Conservation (phyloP, 1,140 invertebrate species). For the Drosophila mojavensis region DNA sequence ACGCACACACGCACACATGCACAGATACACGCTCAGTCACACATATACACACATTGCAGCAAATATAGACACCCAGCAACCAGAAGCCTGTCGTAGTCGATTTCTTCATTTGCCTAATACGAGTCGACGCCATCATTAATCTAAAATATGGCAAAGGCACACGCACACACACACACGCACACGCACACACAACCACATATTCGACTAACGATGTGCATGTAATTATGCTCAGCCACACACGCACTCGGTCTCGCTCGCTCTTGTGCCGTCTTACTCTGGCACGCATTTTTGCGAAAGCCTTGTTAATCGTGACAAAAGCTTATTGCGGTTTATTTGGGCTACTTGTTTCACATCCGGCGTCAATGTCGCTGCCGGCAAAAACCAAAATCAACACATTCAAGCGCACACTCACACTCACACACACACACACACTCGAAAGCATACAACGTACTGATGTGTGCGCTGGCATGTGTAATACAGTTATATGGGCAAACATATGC, state of each 20-base stretch:
- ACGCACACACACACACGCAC: slow-evolving; percentile 51
- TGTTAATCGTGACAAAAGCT: slow-evolving; percentile 81
- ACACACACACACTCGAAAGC: neutral
- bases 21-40: neutral
- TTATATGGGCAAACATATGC: slow-evolving; percentile 47
- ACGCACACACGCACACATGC: slow-evolving; percentile 6
- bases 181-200: slow-evolving; percentile 9
- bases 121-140: slow-evolving; percentile 79
- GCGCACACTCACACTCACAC: slow-evolving; percentile 22
- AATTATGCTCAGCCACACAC: slow-evolving; percentile 69
- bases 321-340: slow-evolving; percentile 81
- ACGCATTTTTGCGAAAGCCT: slow-evolving; percentile 70
- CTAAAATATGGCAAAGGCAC: slow-evolving; percentile 76
- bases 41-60: too few species aligned
- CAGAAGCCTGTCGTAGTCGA: slow-evolving; percentile 67
- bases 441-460: slow-evolving; percentile 10
- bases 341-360: slow-evolving; percentile 78
- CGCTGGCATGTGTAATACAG: slow-evolving; percentile 46
- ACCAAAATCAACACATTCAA: slow-evolving; percentile 72
- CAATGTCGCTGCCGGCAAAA: slow-evolving; percentile 60
- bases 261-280: slow-evolving; percentile 23
- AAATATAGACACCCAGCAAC: neutral
- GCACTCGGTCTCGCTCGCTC: slow-evolving; percentile 29
- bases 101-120: slow-evolving; percentile 81
- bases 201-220: slow-evolving; percentile 59